phyloP scores from a whole-genome alignment of 1,140 invertebrate genomes.

The Rhopalosiphum padi region DNA sequence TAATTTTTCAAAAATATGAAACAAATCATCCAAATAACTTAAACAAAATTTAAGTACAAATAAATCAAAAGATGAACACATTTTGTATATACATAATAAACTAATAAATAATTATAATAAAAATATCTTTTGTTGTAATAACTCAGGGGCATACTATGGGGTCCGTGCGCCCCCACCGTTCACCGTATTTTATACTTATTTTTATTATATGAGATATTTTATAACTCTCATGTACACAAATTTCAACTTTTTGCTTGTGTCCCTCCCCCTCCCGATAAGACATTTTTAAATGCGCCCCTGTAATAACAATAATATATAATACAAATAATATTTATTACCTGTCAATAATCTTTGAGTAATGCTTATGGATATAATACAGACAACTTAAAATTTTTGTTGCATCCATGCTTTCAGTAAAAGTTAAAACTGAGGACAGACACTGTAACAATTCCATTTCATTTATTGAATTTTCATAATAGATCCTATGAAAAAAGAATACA shows the following conservation, averaged over 20 bases:
- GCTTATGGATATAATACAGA: not conserved
- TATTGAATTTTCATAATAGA: not conserved
- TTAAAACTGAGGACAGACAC: not conserved
- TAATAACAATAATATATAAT: not conserved
- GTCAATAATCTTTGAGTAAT: conserved; percentile 24
- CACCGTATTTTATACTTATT: too few relatives aligned
- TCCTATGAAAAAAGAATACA: not conserved
- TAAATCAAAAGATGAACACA: not conserved
- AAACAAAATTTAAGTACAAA: not conserved
- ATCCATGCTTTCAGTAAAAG: not conserved
- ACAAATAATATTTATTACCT: conserved; percentile 20
- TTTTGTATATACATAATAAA: not conserved
- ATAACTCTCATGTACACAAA: too few relatives aligned
- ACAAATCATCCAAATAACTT: conserved; percentile 33
- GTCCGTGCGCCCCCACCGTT: too few relatives aligned
- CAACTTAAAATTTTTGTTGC: not conserved
- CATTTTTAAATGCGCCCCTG: too few relatives aligned
- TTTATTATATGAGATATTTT: too few relatives aligned
- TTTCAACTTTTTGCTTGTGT: too few relatives aligned
- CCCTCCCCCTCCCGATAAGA: too few relatives aligned
- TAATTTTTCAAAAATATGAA: conserved; percentile 31
- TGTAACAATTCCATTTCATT: conserved; percentile 2
- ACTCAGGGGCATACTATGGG: too few relatives aligned
- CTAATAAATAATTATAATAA: too few relatives aligned
- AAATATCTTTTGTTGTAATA: too few relatives aligned